phyloP scores from a whole-genome alignment of 2,888 invertebrate genomes.

The Petrolisthes manimaculis region DNA sequence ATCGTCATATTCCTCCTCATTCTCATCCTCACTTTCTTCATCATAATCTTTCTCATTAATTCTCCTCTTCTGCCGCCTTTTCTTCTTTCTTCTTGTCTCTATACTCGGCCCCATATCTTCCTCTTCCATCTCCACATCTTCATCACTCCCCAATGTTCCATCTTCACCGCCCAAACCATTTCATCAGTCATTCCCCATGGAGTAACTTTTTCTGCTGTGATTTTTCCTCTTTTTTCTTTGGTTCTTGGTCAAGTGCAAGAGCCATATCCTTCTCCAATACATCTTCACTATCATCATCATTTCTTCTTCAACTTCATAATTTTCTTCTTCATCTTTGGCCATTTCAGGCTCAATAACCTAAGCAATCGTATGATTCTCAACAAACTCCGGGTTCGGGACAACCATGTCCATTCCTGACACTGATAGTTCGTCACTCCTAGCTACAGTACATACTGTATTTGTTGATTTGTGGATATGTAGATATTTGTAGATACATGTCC shows the following conservation, averaged over 20 bases:
- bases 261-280: slow-evolving; percentile 37
- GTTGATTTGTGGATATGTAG: too few relatives aligned
- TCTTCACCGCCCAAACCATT: not conserved
- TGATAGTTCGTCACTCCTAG: too few relatives aligned
- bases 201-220: not conserved
- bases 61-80: not conserved
- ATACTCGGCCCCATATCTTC: not conserved
- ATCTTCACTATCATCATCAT: slow-evolving; percentile 23
- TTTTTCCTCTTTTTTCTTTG: not conserved
- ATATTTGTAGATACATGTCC: too few relatives aligned
- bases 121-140: not conserved
- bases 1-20: slow-evolving; percentile 3
- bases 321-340: not conserved
- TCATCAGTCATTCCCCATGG: too few relatives aligned
- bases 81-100: not conserved
- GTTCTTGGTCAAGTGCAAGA: slow-evolving; percentile 15
- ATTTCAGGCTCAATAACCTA: too few relatives aligned
- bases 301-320: not conserved
- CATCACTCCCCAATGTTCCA: slow-evolving; percentile 3
- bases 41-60: not conserved
- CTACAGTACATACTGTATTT: too few relatives aligned
- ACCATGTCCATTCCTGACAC: too few relatives aligned
- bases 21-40: not conserved
- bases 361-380: too few relatives aligned
- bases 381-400: too few relatives aligned